These are phyloP conservation scores for Solenopsis fugax DNA, from an alignment of 1,140 invertebrate species.

Conservation along the genomic window DNA sequence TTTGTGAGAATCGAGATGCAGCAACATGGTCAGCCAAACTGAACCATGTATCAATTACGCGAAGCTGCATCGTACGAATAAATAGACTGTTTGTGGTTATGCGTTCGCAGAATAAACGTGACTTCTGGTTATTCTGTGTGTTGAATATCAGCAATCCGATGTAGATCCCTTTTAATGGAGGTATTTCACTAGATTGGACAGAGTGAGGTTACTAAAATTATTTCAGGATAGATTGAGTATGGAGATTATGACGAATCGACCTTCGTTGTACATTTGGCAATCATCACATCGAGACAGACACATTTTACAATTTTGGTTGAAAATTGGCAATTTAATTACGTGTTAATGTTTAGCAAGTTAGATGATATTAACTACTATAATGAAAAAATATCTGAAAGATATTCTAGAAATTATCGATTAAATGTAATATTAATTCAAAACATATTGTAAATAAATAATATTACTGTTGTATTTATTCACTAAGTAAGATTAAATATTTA, in stretches of 20 bases:
- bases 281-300: neutral
- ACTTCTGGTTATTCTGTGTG: conserved; percentile 51
- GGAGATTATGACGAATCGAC: conserved; percentile 62
- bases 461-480: too few relatives aligned
- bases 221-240: conserved; percentile 66
- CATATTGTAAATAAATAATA: neutral
- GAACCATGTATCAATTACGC: conserved; percentile 70
- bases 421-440: neutral
- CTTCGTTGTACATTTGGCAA: conserved; percentile 24
- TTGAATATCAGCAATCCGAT: conserved; percentile 51
- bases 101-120: conserved; percentile 40
- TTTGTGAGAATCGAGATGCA: conserved; percentile 42
- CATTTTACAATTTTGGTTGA: neutral
- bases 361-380: conserved; percentile 26
- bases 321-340: conserved; percentile 49
- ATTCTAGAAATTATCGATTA: neutral
- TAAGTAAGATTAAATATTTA: too few relatives aligned
- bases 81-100: conserved; percentile 50
- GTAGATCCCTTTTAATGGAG: conserved; percentile 55
- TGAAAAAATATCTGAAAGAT: neutral
- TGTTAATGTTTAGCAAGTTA: conserved; percentile 37
- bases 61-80: conserved; percentile 57
- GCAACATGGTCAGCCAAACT: conserved; percentile 62
- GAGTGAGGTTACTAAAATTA: conserved; percentile 66
- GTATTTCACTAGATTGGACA: conserved; percentile 65